Evolutionary conservation across 2,888 invertebrate species (phyloP).

Genomic region (Himalopsyche tibetana): DNA sequence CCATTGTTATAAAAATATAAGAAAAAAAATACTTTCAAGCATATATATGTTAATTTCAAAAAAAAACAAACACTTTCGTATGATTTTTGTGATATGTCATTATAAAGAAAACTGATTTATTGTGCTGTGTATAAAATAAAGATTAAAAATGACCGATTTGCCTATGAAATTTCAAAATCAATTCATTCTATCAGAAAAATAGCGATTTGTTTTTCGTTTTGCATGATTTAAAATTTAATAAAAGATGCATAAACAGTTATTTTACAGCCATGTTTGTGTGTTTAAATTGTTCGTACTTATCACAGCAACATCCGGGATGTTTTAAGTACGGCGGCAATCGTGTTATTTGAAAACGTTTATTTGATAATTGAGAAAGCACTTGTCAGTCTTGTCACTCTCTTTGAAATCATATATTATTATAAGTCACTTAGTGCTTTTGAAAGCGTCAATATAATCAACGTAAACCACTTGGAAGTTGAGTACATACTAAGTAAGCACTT

Average conservation of each 20-base stretch:
- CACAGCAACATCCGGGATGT: background rate
- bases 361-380: conserved; percentile 14
- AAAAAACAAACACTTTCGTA: no score
- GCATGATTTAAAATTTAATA: background rate
- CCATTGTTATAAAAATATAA: no score
- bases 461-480: background rate
- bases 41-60: no score
- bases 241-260: background rate
- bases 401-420: background rate
- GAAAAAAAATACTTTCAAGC: no score
- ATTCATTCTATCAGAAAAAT: no score
- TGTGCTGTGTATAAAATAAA: no score
- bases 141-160: no score
- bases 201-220: no score
- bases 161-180: no score
- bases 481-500: background rate
- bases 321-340: background rate
- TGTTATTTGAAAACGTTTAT: conserved; percentile 10
- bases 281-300: background rate
- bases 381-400: background rate
- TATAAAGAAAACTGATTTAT: no score
- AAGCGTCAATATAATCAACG: background rate
- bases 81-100: no score
- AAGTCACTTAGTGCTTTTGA: background rate
- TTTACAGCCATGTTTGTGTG: background rate